Base-by-base conservation (phyloP, 2,888 invertebrate genomes). In the Stramonita haemastoma region DNA sequence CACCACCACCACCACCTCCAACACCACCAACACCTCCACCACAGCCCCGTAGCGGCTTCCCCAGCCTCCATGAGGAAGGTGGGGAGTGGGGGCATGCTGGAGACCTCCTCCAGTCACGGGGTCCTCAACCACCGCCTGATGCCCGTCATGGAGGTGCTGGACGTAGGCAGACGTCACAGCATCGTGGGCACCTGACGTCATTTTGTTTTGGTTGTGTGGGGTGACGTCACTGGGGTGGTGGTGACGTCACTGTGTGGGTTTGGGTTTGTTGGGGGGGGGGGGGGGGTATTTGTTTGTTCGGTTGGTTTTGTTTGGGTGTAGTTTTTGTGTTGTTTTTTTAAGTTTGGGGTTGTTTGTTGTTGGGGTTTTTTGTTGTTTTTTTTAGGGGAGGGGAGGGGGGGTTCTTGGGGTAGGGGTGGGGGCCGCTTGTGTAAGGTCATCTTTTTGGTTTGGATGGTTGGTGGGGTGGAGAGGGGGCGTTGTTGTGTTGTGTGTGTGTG, bases 141-240 rank as follows among this genome's bases (percentile, higher is more conserved):
- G 34, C 91, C 92, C 8, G 92, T 92, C 87, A 70, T 92, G 85
- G 92, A 92, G 90, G 90, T 91, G 11, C 84, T 87, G 60, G 91
- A 91, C 88, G 89, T 90, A 66, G 90, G 90, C 4, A 26, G 91
- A 73, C 87, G 91, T 73, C 91, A 91, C 79, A 91, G 91, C 36
- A 83, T 90, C 29, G 86, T 90, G 4, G 73, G 87, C 36, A 87
- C 87, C 15, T 87, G 87, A 87, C 87, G 29, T 56, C 84, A 46
- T 13, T 19, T 34, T 46, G 32, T 13, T 13, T 2, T 13, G 8
- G 2, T n/a, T 5, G 77, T 19, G 77, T 5, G 26, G 29, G 77
- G 19, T 77, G 77, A 19, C 13, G 22, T 1, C 22, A 15, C 6
- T 60, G 60, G 13, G 36, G 19, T 19, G 15, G 32, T 32, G 15